Base-by-base conservation (phyloP, 2,888 invertebrate genomes). In the Cantharis rufa region DNA sequence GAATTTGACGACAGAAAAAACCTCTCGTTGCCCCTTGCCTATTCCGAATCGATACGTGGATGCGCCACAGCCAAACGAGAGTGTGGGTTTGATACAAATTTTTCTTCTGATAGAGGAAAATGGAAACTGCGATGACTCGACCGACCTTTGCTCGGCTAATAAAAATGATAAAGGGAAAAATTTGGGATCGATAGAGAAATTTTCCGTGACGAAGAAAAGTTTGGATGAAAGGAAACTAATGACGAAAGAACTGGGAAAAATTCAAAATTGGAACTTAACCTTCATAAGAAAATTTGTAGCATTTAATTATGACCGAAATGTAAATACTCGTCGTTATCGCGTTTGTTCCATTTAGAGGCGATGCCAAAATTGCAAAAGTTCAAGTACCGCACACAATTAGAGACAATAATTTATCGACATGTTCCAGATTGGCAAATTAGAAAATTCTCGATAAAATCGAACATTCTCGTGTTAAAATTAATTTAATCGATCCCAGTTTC, bases 401-500 rank as follows among this genome's bases (percentile, higher is more conserved):
- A 48, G 48, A 48, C 48, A 48, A 48, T 48, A 48, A 48, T 48
- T 48, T 48, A 48, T 48, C 13, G 48, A 9, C 48, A 48, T n/a
- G 48, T 48, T 48, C 48, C 48, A 48, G n/a, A 48, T 48, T 48
- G 48, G 48, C 48, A 48, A 48, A 48, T 48, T 48, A n/a, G 48
- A 48, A 48, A 48, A 48, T 48, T 48, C 48, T 48, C 48, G 24
- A 66, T 21, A 66, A 66, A 66, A 66, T 66, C 24, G 18, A 16
- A 13, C 16, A 21, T 70, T 66, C 69, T 64, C 70, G 74, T 21
- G 70, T 64, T 48, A 62, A 48, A 66, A 62, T 16, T 61, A 69
- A 73, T 64, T 73, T 64, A 74, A 76, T 76, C 18, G 13, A 48
- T 48, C 61, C 70, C 27, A 66, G 64, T 73, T 70, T 64, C 68